Percentiles rank a stretch among this genome's conserved stretches.
Conservation (phyloP, 2,888 invertebrate species). For the Quadroppia sp. region DNA sequence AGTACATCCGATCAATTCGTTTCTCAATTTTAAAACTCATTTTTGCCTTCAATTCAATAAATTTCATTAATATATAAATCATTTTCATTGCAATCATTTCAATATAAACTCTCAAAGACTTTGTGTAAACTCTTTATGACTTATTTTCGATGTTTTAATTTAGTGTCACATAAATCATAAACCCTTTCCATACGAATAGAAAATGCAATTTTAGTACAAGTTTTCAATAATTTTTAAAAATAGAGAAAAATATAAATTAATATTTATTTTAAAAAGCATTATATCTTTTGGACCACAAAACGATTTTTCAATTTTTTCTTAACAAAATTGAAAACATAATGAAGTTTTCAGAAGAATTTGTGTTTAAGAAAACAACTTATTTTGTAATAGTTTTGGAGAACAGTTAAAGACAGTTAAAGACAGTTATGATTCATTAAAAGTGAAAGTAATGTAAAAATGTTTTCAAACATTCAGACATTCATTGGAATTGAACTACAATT, state of each 20-base stretch:
- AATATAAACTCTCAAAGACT: background rate
- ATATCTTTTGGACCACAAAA: background rate
- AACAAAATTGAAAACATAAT: constrained; percentile 12
- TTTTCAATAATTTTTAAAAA: background rate
- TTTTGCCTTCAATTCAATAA: constrained; percentile 3
- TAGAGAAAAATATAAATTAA: background rate
- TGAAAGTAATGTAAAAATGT: constrained; percentile 25
- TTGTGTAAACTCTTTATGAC: constrained; percentile 4
- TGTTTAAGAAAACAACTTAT: background rate
- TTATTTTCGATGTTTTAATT: constrained; percentile 17
- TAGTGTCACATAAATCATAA: constrained; percentile 14
- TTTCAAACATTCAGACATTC: constrained; percentile 9
- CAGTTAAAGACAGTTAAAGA: background rate
- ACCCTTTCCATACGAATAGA: background rate
- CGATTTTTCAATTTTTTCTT: constrained; percentile 13
- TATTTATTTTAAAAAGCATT: background rate
- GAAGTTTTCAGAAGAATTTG: background rate
- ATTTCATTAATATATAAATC: constrained; percentile 11
- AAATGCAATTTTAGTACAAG: background rate
- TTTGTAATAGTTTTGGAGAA: constrained; percentile 10
- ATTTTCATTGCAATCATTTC: background rate
- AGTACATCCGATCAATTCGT: too few species aligned
- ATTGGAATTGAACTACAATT: background rate
- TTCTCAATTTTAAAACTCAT: too few species aligned
- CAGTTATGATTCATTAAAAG: constrained; percentile 26